Base-by-base conservation (phyloP, 2,888 invertebrate genomes). In the Rhogogaster chlorosoma region DNA sequence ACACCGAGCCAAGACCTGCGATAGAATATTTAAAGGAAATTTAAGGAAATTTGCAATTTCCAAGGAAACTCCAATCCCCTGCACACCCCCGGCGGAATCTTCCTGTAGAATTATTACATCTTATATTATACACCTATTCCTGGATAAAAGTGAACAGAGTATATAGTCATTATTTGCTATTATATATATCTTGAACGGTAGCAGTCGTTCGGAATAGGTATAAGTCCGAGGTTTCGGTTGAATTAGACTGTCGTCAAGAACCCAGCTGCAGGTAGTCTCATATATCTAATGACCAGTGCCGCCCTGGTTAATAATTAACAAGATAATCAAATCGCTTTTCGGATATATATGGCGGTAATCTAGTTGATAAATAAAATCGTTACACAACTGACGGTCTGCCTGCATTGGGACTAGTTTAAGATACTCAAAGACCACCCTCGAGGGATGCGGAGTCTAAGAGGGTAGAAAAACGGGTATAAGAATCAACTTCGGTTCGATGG, bases 1-100 rank as follows among this genome's bases (percentile, higher is more conserved):
- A 32, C 18, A 18, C 29, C 7, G 32, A 67, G 67, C 70, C n/a
- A 71, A 18, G 36, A 9, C 5, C n/a, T 15, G 38, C 7, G 18
- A 71, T 38, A 71, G 70, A 38, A 32, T 36, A 71, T 71, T 71
- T 71, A 75, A 32, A 75, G 75, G 36, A 75, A 75, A 36, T 75
- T 45, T 26, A 45, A 75, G 53, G 77, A 77, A 77, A 77, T 77
- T 49, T 53, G 77, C 77, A 77, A 77, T 49, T 77, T 53, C 49
- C 77, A 18, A 53, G 18, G n/a, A 53, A 53, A 77, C 45, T 53
- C 29, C 29, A n/a, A 32, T 57, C 67, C 15, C 26, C 3, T 7
- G 22, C 61, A 12, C 22, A 61, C 32, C 18, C 29, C 32, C 67
- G 22, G 57, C 32, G 26, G 61, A 61, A 32, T 32, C 67, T 67